These are phyloP conservation scores for Nylanderia fulva DNA, from an alignment of 1,140 invertebrate species.

Conservation along the genomic window DNA sequence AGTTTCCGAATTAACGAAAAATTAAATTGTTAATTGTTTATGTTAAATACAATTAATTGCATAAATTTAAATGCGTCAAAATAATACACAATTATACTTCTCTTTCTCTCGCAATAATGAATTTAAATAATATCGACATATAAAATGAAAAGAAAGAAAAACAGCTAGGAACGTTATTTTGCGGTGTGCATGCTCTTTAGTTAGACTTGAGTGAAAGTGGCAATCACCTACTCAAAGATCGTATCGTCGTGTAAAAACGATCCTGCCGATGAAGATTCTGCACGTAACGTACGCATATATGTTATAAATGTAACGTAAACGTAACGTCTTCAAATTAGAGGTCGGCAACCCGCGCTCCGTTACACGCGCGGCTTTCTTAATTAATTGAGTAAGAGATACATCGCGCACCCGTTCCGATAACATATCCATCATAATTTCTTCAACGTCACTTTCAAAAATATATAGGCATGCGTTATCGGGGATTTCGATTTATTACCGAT, in stretches of 20 bases:
- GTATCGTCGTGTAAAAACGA: slow-evolving; percentile 54
- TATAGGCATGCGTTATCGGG: neutral
- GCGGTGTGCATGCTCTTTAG: slow-evolving; percentile 20
- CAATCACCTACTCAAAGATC: slow-evolving; percentile 32
- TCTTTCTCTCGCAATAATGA: slow-evolving; percentile 9
- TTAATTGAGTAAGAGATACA: slow-evolving; percentile 50
- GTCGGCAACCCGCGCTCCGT: slow-evolving; percentile 42
- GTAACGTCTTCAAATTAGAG: slow-evolving; percentile 19
- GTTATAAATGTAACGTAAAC: neutral
- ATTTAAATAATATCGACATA: neutral
- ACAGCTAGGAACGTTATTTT: slow-evolving; percentile 19
- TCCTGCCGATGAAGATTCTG: slow-evolving; percentile 26
- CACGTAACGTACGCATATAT: slow-evolving; percentile 2
- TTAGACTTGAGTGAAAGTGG: slow-evolving; percentile 54
- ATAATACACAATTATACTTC: neutral
- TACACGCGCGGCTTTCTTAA: slow-evolving; percentile 42
- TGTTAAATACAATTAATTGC: no score
- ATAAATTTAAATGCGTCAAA: no score
- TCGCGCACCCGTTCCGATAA: neutral
- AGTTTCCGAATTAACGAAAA: neutral
- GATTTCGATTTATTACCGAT: slow-evolving; percentile 24
- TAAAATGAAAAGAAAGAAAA: neutral
- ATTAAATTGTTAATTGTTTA: neutral
- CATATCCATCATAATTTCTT: slow-evolving; percentile 43
- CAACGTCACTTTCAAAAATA: slow-evolving; percentile 6